A percentile compares a stretch with the other conserved stretches of the same genome.
These are phyloP conservation scores for Archips xylosteana DNA, from an alignment of 2,888 invertebrate species.

Conservation along the genomic window DNA sequence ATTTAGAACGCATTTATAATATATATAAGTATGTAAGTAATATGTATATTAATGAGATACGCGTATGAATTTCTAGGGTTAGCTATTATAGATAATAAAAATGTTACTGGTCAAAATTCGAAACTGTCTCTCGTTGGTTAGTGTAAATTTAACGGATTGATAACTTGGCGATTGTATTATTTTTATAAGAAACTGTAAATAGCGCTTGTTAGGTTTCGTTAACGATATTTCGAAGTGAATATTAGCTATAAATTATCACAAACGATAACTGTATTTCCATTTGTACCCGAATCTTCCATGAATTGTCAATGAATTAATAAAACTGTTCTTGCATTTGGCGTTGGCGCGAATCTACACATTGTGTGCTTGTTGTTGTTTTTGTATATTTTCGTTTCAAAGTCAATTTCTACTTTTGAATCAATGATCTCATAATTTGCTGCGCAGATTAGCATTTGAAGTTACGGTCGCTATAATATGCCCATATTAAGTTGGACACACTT, in stretches of 20 bases:
- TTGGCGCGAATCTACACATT: slow-evolving; percentile 8
- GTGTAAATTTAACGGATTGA: slow-evolving; percentile 27
- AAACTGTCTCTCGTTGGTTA: slow-evolving; percentile 11
- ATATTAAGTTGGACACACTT: neutral
- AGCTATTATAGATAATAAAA: slow-evolving; percentile 9
- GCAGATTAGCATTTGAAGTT: neutral
- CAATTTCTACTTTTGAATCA: slow-evolving; percentile 22
- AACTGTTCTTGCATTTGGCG: slow-evolving; percentile 10
- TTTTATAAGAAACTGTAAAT: slow-evolving; percentile 39
- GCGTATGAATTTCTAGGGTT: slow-evolving; percentile 30
- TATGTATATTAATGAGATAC: slow-evolving; percentile 37
- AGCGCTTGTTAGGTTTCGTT: slow-evolving; percentile 28
- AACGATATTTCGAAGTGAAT: slow-evolving; percentile 19
- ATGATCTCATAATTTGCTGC: slow-evolving; percentile 2
- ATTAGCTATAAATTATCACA: slow-evolving; percentile 8
- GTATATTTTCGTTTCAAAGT: slow-evolving; percentile 34
- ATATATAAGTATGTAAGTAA: slow-evolving; percentile 48
- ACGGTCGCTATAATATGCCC: no score
- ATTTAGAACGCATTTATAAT: slow-evolving; percentile 64
- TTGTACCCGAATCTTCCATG: slow-evolving; percentile 45
- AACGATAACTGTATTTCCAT: slow-evolving; percentile 33
- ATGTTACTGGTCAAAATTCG: slow-evolving; percentile 23
- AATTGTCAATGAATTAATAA: slow-evolving; percentile 39
- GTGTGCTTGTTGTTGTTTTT: slow-evolving; percentile 27
- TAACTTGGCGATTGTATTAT: slow-evolving; percentile 32